These are phyloP conservation scores for Ancistrus triradiatus DNA, from an alignment of 2,113 vertebrate species.

Conservation along the genomic window DNA sequence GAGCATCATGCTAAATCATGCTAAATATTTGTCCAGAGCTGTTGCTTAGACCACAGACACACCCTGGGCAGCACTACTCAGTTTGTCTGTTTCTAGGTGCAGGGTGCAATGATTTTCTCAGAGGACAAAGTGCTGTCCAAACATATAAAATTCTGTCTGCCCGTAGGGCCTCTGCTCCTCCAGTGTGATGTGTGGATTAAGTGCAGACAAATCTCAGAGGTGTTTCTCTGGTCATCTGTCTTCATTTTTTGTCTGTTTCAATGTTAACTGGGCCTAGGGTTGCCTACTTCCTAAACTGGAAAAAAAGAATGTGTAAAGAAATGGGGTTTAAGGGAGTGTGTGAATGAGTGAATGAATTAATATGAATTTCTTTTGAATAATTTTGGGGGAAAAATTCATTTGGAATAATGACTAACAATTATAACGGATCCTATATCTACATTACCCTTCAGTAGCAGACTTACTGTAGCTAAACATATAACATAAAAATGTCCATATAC, in stretches of 20 bases:
- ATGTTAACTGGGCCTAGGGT: too few species aligned
- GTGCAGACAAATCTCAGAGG: conserved; percentile 3
- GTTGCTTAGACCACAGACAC: conserved; percentile 6
- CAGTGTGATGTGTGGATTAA: conserved; percentile 53
- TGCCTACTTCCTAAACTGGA: too few species aligned
- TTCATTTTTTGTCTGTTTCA: neutral
- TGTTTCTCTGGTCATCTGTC: neutral
- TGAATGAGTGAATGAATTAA: too few species aligned
- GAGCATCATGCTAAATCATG: neutral
- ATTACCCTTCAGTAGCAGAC: too few species aligned
- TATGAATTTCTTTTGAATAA: too few species aligned
- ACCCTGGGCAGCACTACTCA: conserved; percentile 16
- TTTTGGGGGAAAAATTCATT: too few species aligned
- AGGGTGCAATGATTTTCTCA: conserved; percentile 39
- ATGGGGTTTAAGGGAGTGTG: too few species aligned
- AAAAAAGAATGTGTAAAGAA: neutral
- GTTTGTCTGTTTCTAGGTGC: neutral
- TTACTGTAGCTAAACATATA: too few species aligned
- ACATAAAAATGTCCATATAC: too few species aligned
- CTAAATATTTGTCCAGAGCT: conserved; percentile 2
- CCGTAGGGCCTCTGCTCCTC: conserved; percentile 47
- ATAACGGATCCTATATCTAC: too few species aligned
- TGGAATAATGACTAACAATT: too few species aligned
- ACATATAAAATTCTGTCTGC: conserved; percentile 53
- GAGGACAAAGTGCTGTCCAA: conserved; percentile 52